A percentile compares a stretch with the other conserved stretches of the same genome.
These are phyloP conservation scores for Pinna nobilis DNA, from an alignment of 1,140 invertebrate genomes.

Conservation along the genomic window DNA sequence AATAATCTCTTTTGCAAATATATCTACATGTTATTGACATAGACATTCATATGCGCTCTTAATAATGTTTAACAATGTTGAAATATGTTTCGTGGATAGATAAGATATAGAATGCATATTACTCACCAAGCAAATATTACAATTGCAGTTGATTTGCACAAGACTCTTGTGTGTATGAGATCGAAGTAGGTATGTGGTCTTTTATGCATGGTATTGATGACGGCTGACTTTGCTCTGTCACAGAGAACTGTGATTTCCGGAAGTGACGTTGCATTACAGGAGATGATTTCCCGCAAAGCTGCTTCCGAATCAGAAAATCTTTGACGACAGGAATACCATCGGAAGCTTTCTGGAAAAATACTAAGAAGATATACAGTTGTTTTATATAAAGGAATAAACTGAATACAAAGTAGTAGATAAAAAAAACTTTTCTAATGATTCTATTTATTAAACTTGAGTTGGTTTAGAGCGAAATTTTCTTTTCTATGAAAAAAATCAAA, in stretches of 20 bases:
- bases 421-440: too few relatives aligned
- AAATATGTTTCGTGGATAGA: too few relatives aligned
- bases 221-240: conserved; percentile 56
- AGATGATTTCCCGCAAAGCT: conserved; percentile 58
- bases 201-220: conserved; percentile 63
- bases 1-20: too few relatives aligned
- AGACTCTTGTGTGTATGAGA: conserved; percentile 53
- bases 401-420: too few relatives aligned
- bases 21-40: neutral
- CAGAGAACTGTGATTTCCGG: conserved; percentile 59
- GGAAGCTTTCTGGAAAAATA: conserved; percentile 62
- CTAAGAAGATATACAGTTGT: conserved; percentile 49
- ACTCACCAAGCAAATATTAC: conserved; percentile 14
- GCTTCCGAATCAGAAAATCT: conserved; percentile 57
- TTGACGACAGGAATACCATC: conserved; percentile 65
- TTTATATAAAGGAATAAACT: neutral
- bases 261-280: conserved; percentile 57
- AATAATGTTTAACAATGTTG: too few relatives aligned
- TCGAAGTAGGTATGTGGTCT: conserved; percentile 62
- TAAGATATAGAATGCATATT: too few relatives aligned
- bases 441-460: neutral
- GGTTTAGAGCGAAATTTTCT: too few relatives aligned
- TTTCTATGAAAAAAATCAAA: too few relatives aligned
- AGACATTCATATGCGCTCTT: too few relatives aligned
- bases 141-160: neutral